These are phyloP conservation scores for Setipinna tenuifilis DNA, from an alignment of 2,797 vertebrate genomes.

Conservation along the genomic window DNA sequence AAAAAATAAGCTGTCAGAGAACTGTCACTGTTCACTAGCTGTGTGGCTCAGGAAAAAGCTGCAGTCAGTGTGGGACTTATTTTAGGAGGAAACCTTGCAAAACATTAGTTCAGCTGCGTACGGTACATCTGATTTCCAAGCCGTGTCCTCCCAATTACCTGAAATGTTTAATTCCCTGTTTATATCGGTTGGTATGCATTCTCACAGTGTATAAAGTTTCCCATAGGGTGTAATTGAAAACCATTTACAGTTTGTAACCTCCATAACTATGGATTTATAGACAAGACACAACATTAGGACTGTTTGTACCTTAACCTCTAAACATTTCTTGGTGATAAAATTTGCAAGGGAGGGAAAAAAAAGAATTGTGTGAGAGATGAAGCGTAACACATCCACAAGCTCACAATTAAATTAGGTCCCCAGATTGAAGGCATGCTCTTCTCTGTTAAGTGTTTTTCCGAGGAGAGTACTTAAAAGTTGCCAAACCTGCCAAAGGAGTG, in stretches of 20 bases:
- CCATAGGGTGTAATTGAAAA: not conserved
- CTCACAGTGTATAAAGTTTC: not conserved
- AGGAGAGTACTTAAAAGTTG: slow-evolving; percentile 40
- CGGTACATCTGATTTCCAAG: slow-evolving; percentile 13
- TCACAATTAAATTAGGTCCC: slow-evolving; percentile 29
- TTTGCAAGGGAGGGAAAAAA: not conserved
- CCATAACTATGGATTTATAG: not conserved
- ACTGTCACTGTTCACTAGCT: slow-evolving; percentile 6
- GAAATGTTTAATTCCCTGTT: not conserved
- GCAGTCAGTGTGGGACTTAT: not conserved
- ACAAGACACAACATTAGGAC: not conserved
- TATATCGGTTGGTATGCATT: not conserved
- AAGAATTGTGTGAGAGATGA: not conserved
- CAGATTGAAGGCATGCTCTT: slow-evolving; percentile 36
- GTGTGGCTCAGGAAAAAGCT: not conserved
- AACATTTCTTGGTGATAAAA: slow-evolving; percentile 6
- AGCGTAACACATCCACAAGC: slow-evolving; percentile 25
- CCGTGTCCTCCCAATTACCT: not conserved
- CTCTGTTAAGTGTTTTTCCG: slow-evolving; percentile 31
- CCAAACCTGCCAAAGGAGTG: not conserved
- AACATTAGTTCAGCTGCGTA: not conserved
- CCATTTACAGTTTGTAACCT: not conserved
- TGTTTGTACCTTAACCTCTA: slow-evolving; percentile 4
- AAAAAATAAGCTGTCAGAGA: slow-evolving; percentile 2
- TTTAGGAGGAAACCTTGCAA: not conserved